Conservation (phyloP, 2,888 invertebrate genomes). For the Osedax fenrisi region DNA sequence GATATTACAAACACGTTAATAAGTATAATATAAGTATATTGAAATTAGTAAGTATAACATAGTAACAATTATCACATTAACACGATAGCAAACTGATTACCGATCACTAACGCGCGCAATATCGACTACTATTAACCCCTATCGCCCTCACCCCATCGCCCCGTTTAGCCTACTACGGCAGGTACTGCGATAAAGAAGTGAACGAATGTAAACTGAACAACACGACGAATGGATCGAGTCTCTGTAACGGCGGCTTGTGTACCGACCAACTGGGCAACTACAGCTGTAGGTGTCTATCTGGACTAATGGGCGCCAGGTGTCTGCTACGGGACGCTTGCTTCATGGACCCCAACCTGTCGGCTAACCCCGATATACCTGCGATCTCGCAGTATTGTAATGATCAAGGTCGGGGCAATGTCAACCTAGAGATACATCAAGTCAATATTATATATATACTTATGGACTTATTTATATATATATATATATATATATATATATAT, state of each 20-base stretch:
- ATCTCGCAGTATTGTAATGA: neutral
- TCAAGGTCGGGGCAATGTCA: too few relatives aligned
- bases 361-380: neutral
- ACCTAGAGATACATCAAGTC: too few relatives aligned
- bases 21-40: too few relatives aligned
- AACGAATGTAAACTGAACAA: neutral
- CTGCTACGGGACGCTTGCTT: neutral
- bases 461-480: too few relatives aligned
- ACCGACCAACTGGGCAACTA: neutral
- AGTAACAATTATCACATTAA: too few relatives aligned
- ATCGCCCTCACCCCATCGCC: neutral
- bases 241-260: neutral
- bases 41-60: too few relatives aligned
- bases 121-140: too few relatives aligned
- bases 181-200: neutral
- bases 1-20: too few relatives aligned
- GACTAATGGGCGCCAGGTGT: neutral
- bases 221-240: neutral
- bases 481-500: too few relatives aligned
- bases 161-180: neutral
- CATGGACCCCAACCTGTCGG: neutral
- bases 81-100: too few relatives aligned
- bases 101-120: too few relatives aligned
- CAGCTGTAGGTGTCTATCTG: neutral
- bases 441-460: too few relatives aligned